Base-by-base conservation (phyloP, 1,140 invertebrate species). In the Carposina sasakii region DNA sequence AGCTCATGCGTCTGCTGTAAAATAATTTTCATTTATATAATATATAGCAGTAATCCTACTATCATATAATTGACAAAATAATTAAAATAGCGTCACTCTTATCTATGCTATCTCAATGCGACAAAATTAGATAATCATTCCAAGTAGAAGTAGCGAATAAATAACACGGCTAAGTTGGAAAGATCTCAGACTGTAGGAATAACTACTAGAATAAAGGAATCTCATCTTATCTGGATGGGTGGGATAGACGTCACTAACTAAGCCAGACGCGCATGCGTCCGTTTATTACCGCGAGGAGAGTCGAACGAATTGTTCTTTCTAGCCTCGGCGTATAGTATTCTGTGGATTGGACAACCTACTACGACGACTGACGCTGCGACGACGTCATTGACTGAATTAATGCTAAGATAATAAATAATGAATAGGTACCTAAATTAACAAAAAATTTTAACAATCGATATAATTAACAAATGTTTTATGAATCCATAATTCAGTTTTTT, bases 321-420 rank as follows among this genome's bases (percentile, higher is more conserved):
- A n/a, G n/a, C n/a, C n/a, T n/a, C n/a, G n/a, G n/a, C n/a, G n/a
- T n/a, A n/a, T n/a, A n/a, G n/a, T n/a, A n/a, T n/a, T n/a, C n/a
- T n/a, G n/a, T n/a, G n/a, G n/a, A n/a, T n/a, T n/a, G n/a, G n/a
- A n/a, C n/a, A n/a, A n/a, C n/a, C n/a, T n/a, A n/a, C n/a, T n/a
- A n/a, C n/a, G n/a, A n/a, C n/a, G n/a, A n/a, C n/a, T n/a, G n/a
- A n/a, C 62, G 60, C 53, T 52, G 61, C 62, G 63, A 67, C 67
- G 68, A 81, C 75, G 76, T 81, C 75, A 79, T 71, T 81, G 76
- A 81, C 78, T 81, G 79, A 83, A n/a, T n/a, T n/a, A n/a, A n/a
- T n/a, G n/a, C n/a, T n/a, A n/a, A n/a, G n/a, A n/a, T n/a, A n/a
- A n/a, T n/a, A n/a, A n/a, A n/a, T n/a, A n/a, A n/a, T n/a, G n/a